Base-by-base conservation (phyloP, 2,113 vertebrate species). In the Spilogale gracilis region DNA sequence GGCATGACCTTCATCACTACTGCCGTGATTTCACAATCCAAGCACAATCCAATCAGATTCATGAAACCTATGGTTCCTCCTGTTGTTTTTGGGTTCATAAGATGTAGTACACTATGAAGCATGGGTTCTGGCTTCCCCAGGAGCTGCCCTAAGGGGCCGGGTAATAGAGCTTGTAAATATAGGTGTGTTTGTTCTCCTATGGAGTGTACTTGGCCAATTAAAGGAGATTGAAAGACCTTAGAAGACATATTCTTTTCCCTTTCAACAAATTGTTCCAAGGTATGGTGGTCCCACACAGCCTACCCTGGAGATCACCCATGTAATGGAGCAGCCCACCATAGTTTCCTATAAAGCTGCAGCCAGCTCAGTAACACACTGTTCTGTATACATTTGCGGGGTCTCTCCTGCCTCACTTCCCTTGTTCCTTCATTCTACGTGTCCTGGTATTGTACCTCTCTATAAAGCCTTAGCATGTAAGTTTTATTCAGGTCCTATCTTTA, bases 201-300 rank as follows among this genome's bases (percentile, higher is more conserved):
- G 3, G 21, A 54, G 13, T 2, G 7, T 58, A 73, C 25, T 23
- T 63, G 65, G 56, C 25, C 60, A 71, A 30, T 7, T 73, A 52
- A 91, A 71, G 30, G 61, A 91, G 69, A 45, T 8, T 9, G 20
- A 23, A 94, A 67, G 61, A 54, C 0, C 0, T 11, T 5, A 7
- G 50, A 63, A 89, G 71, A 76, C 16, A 21, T 54, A 60, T 23
- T 2, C n/a, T 73, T 65, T 61, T 83, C 6, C 52, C 8, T 18
- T 48, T 71, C 45, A 21, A 58, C 6, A 69, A 67, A 38, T 2
- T 43, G 0, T 48, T 48, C 54, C 43, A 54, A 92, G 21, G 52
- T 14, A 6, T 9, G 3, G 2, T 1, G 6, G 74, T 9, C 32
- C 80, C 27, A 14, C 3, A 30, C 0, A 17, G 43, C 56, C 6